Conservation (phyloP, 37 sponge, comb jelly and placozoan species). For the Chondrosia reniformis region DNA sequence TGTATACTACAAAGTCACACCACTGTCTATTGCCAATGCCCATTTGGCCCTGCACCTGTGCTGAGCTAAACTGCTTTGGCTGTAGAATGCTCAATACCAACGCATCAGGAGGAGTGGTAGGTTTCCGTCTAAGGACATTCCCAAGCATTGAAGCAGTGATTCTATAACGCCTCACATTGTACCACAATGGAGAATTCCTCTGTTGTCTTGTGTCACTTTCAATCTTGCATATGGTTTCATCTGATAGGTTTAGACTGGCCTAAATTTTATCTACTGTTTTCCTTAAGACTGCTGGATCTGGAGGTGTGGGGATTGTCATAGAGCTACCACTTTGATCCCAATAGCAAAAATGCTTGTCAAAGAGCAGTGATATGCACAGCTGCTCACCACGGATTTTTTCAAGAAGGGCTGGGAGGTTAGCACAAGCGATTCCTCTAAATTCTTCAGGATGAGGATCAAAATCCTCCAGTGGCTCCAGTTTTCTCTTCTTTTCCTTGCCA, state of each 20-base stretch:
- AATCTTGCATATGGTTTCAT: slow-evolving; percentile 11
- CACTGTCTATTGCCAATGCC: neutral
- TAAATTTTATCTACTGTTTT: slow-evolving; percentile 19
- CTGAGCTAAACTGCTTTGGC: slow-evolving; percentile 27
- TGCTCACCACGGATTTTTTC: too few relatives aligned
- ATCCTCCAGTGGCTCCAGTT: slow-evolving; percentile 25
- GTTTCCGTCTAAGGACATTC: slow-evolving; percentile 16
- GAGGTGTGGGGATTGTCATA: neutral
- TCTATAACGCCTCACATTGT: neutral
- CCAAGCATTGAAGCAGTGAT: slow-evolving; percentile 41
- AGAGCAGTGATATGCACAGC: too few relatives aligned
- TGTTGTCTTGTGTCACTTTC: slow-evolving; percentile 39
- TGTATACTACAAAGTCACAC: too few relatives aligned
- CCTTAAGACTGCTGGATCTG: neutral
- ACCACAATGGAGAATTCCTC: slow-evolving; percentile 17
- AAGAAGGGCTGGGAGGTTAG: too few relatives aligned
- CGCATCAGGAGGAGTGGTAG: slow-evolving; percentile 37
- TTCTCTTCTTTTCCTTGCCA: too few relatives aligned
- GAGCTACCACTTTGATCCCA: neutral
- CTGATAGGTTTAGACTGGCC: slow-evolving; percentile 1
- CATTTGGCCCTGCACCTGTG: slow-evolving; percentile 50
- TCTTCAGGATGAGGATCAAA: slow-evolving; percentile 54
- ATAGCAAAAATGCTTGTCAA: neutral
- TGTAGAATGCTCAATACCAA: slow-evolving; percentile 40
- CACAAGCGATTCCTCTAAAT: slow-evolving; percentile 36